Conservation (phyloP, 2,113 vertebrate species). For the Nyctereutes procyonoides region DNA sequence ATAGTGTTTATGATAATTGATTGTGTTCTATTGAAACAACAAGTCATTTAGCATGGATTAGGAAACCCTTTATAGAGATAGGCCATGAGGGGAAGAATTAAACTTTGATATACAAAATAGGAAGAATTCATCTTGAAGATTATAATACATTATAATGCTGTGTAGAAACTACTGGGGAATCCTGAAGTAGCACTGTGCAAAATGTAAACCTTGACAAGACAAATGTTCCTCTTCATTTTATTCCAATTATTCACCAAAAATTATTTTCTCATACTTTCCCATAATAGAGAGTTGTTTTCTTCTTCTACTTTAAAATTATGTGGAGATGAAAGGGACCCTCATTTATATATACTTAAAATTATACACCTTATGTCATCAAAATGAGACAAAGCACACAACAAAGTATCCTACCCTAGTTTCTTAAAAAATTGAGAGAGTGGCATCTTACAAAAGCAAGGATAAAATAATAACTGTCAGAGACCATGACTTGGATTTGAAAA, state of each 20-base stretch:
- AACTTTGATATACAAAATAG: background rate
- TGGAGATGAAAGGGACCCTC: background rate
- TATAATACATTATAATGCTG: background rate
- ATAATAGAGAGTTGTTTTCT: background rate
- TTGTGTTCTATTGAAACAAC: background rate
- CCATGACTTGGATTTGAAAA: background rate
- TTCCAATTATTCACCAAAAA: background rate
- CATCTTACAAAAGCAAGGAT: background rate
- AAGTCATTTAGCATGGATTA: background rate
- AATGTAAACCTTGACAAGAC: background rate
- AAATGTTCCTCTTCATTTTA: background rate
- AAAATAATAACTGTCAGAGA: background rate
- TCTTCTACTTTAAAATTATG: background rate
- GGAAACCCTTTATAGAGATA: background rate
- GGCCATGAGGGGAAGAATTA: background rate
- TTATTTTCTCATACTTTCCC: background rate
- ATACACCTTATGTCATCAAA: background rate
- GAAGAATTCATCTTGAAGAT: slow-evolving; percentile 24
- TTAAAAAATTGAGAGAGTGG: background rate
- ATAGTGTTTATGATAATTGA: background rate
- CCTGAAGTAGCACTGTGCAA: background rate
- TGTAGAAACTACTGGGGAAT: slow-evolving; percentile 5
- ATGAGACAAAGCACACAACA: background rate
- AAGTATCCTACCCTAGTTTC: background rate
- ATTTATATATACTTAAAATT: background rate